A percentile compares a stretch with the other conserved stretches of the same genome.
Conservation (phyloP, 1,140 invertebrate species). For the Rhyacophila brunnea region DNA sequence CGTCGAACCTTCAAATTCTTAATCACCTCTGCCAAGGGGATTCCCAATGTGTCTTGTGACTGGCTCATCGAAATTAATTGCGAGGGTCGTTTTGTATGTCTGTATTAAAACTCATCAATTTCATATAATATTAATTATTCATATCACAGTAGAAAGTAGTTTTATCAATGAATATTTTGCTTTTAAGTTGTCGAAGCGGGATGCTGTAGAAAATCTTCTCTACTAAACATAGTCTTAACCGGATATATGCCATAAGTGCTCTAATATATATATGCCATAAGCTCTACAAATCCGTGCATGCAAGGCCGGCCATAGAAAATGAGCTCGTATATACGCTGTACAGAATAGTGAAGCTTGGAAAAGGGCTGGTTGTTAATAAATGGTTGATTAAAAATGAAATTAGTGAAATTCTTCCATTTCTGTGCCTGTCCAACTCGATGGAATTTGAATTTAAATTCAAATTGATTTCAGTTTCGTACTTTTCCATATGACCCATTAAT, state of each 20-base stretch:
- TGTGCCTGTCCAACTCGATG: no score
- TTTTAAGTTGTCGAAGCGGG: not conserved
- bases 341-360: not conserved
- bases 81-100: constrained; percentile 10
- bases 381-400: no score
- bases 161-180: not conserved
- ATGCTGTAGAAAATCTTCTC: not conserved
- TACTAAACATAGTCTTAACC: not conserved
- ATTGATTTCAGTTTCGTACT: no score
- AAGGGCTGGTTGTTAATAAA: not conserved
- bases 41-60: constrained; percentile 8
- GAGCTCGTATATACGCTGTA: no score
- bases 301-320: no score
- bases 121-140: not conserved
- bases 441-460: no score
- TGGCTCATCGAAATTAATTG: constrained; percentile 15
- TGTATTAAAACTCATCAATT: no score
- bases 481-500: no score
- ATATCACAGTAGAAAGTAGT: not conserved
- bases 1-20: constrained; percentile 19
- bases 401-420: no score
- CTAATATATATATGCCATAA: no score
- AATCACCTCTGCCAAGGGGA: constrained; percentile 12
- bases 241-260: no score
- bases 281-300: no score